Evolutionary conservation across 1,140 invertebrate genomes (phyloP), one percentile per base, ranked within the genome.

Genomic region (Fopius arisanus): DNA sequence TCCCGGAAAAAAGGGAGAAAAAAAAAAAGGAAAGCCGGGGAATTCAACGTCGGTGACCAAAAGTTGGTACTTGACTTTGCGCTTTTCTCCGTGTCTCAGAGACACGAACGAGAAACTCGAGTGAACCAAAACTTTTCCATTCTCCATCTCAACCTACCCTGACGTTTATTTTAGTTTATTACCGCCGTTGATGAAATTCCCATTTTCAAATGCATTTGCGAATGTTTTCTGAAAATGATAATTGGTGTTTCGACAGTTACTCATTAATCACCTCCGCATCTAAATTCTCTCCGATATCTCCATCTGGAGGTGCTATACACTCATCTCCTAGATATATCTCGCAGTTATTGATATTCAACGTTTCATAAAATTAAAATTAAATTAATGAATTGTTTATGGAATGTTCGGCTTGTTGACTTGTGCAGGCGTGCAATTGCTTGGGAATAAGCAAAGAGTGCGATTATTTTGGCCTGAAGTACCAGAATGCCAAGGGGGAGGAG

Each of bases 371-470:
- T n/a, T n/a, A n/a, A n/a, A n/a, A n/a, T n/a, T n/a, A n/a, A n/a
- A n/a, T 59, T 21, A 14, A 6, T 59, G 14, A 59, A 59, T 59
- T 59, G 26, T 59, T 59, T 59, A 59, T 59, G 54, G 14, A 26
- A 59, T 59, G 6, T 59, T 59, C 3, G 54, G 3, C 54, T 26
- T 66, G 67, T 33, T 26, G 29, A 77, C 79, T 74, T 77, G 91
- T 91, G 31, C 88, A 96, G 95, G 94, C 95, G 5, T 96, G 95
- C 84, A 90, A 94, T 78, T 91, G 91, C 69, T 84, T 96, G 73
- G 93, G 93, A 31, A 95, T 96, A 76, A 92, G 93, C 76, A 93
- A 93, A 37, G 95, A 97, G 87, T 92, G 92, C 73, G 95, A 96
- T 85, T 97, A 96, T 85, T 96, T 96, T 84, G 96, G 96, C 0